Evolutionary conservation across 1,140 invertebrate species (phyloP).

Genomic region (Mercenaria mercenaria): DNA sequence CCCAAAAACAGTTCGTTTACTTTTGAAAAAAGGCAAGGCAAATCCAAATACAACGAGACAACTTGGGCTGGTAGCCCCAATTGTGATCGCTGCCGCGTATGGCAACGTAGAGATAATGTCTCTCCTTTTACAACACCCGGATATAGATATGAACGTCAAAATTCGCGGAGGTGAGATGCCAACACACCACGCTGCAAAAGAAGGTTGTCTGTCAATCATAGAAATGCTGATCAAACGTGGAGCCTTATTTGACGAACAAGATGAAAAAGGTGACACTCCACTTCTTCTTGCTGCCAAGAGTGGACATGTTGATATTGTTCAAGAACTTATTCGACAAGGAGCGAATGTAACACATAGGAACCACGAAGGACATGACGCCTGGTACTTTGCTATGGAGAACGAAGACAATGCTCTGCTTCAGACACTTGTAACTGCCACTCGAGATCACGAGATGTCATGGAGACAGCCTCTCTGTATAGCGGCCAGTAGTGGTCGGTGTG

Average conservation of each 20-base stretch:
- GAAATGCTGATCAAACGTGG: slow-evolving; percentile 70
- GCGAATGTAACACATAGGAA: slow-evolving; percentile 77
- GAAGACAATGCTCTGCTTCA: slow-evolving; percentile 71
- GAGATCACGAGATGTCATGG: slow-evolving; percentile 24
- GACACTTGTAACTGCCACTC: slow-evolving; percentile 61
- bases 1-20: slow-evolving; percentile 73
- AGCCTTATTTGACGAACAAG: slow-evolving; percentile 72
- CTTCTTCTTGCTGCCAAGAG: slow-evolving; percentile 78
- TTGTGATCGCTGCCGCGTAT: slow-evolving; percentile 81
- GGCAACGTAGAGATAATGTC: slow-evolving; percentile 79
- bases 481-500: slow-evolving; percentile 69
- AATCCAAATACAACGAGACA: slow-evolving; percentile 78
- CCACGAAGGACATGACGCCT: slow-evolving; percentile 77
- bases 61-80: slow-evolving; percentile 81
- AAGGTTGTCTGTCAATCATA: slow-evolving; percentile 77
- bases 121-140: slow-evolving; percentile 75
- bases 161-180: slow-evolving; percentile 80
- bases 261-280: slow-evolving; percentile 80
- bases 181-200: slow-evolving; percentile 80
- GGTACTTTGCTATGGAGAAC: slow-evolving; percentile 77
- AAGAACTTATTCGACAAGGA: slow-evolving; percentile 70
- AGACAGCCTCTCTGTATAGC: slow-evolving; percentile 77
- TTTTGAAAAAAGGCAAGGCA: slow-evolving; percentile 76
- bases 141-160: slow-evolving; percentile 78
- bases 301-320: slow-evolving; percentile 72